Percentiles rank a stretch among this genome's conserved stretches.
phyloP scores from a whole-genome alignment of 2,113 vertebrate species.

The Haplochromis burtoni region DNA sequence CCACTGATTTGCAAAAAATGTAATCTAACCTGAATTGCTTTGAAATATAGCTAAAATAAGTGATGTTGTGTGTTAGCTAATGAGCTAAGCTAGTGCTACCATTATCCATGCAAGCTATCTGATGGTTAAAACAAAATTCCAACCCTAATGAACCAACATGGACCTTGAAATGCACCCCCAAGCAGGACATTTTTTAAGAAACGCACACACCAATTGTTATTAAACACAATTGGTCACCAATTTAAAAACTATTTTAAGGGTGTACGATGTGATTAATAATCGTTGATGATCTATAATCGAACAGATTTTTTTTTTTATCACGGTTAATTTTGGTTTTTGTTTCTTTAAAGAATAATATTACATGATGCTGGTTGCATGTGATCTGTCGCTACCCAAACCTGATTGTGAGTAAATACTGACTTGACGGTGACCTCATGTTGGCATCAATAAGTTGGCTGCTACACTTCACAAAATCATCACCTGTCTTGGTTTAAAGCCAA shows the following conservation, averaged over 20 bases:
- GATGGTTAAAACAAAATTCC: background rate
- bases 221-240: background rate
- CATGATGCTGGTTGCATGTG: background rate
- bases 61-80: background rate
- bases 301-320: background rate
- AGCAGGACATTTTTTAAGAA: background rate
- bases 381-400: background rate
- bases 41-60: background rate
- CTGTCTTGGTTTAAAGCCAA: background rate
- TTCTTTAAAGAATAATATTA: background rate
- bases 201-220: background rate
- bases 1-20: background rate
- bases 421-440: background rate
- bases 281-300: background rate
- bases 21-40: background rate
- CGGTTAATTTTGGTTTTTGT: background rate
- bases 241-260: background rate
- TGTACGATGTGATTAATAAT: background rate
- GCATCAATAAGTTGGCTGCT: background rate
- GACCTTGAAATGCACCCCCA: background rate
- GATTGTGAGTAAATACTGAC: background rate
- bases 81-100: background rate
- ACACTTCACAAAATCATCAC: background rate
- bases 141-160: background rate
- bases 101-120: background rate